Evolutionary conservation across 2,797 vertebrate species (phyloP), one percentile per base, ranked within the genome.

Genomic region (Hozukius guyotensis): DNA sequence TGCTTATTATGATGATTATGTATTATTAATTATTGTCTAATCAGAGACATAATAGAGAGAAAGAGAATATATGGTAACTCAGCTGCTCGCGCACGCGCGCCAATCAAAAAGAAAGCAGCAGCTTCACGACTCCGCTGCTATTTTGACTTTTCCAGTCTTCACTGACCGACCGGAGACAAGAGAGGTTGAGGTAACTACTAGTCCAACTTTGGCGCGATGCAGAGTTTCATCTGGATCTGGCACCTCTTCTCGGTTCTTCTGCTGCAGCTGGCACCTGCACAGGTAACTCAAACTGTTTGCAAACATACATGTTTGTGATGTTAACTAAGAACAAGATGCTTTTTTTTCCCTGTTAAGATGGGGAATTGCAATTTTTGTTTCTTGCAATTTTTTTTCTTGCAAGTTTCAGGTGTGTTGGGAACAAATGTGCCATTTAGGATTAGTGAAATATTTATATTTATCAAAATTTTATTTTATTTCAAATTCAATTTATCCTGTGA

Each of bases 191-290:
- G 29, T 6, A 20, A 53, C 42, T 62, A 38, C n/a, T 46, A 7
- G 16, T 46, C 42, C 2, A 18, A 80, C 46, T 49, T 24, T 36
- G 53, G 16, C 71, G 73, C 8, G 2, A 93, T 93, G 93, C 65
- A 65, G 36, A 72, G 52, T 75, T 64, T 87, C 59, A 12, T 46
- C 64, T 80, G 72, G 55, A 1, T 75, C 31, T 75, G 70, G 25
- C 83, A 56, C 4, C 65, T 94, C 70, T 52, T 87, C 5, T 25
- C 86, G 71, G 63, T 87, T 14, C 63, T 90, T 70, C 60, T 91
- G 67, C 65, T 87, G 22, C 87, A 86, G 10, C 74, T 78, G 38
- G 31, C 61, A 87, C 91, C 86, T 88, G 92, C 82, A 27, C 94
- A 94, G 91, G 94, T 94, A 91, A 88, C 0, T 20, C 56, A 8